Evolutionary conservation across 2,113 vertebrate genomes (phyloP), one percentile per base, ranked within the genome.

Genomic region (Diphyllodes magnificus): DNA sequence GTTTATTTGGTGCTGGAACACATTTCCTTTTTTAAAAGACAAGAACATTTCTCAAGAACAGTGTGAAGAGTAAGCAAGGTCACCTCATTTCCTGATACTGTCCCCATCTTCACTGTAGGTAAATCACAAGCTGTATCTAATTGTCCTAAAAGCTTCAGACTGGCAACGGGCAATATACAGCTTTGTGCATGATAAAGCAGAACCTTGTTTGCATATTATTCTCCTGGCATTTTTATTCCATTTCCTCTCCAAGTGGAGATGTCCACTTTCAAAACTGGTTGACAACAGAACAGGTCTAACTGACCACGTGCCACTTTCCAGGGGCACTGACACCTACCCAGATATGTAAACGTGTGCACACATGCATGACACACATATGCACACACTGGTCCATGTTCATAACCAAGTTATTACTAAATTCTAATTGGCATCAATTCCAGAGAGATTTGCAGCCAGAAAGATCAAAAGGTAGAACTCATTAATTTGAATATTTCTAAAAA

Each of bases 401-500:
- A 93, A 51, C 47, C 47, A 37, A 37, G 15, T n/a, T 85, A 87
- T 60, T 91, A 82, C 69, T 20, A 8, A 93, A 76, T 90, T 49
- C 75, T 96, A 90, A 94, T 25, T 84, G 86, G 35, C 81, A 65
- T 63, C 54, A 71, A 8, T 78, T 82, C 87, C 73, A 82, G 53
- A 77, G 73, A 45, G 82, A 94, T 90, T 81, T 86, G 27, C 61
- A 93, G 66, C 19, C 79, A 75, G 73, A 86, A 77, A 81, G 85
- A 90, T 95, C 93, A 96, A 95, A 94, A 96, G 86, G 94, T 92
- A 92, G 56, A 91, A 82, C 23, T 92, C 63, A 73, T 92, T 93
- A 77, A 86, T 92, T 42, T 91, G 59, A 96, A 85, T 80, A 86
- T 95, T 94, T 91, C 95, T 93, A 70, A 89, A 82, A 87, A 93